phyloP scores from a whole-genome alignment of 2,797 vertebrate species.

The Lepus oiostolus region DNA sequence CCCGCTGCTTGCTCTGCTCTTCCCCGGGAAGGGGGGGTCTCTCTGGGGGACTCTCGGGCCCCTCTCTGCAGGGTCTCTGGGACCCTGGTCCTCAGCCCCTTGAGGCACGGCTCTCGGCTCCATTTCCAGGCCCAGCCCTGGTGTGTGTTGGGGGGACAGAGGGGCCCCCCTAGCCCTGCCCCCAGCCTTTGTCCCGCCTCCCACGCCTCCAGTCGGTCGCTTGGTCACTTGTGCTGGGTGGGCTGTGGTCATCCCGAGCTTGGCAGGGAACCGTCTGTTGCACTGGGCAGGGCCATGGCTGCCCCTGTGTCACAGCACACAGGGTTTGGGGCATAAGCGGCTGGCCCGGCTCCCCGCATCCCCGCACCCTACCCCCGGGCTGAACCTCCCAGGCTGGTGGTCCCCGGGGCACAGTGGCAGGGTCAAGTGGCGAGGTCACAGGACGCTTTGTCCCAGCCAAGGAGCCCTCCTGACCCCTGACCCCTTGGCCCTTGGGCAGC shows the following conservation, averaged over 20 bases:
- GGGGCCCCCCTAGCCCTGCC: background rate
- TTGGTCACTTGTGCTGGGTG: background rate
- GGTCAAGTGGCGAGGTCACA: background rate
- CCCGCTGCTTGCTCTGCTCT: background rate
- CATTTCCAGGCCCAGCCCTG: no score
- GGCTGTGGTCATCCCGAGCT: no score
- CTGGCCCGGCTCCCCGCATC: no score
- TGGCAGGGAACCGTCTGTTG: no score
- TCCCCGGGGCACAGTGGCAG: accelerated
- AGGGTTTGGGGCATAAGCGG: no score
- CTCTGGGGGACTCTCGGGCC: background rate
- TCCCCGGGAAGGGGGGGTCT: background rate
- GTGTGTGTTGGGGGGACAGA: no score
- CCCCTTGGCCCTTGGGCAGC: conserved; percentile 66
- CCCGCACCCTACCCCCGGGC: no score
- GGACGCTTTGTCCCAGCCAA: background rate
- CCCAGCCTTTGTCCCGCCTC: background rate
- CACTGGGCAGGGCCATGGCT: no score
- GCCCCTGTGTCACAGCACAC: no score
- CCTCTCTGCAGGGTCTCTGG: no score
- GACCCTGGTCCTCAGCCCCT: background rate
- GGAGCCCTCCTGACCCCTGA: background rate
- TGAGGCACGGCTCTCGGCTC: background rate
- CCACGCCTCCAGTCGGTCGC: background rate
- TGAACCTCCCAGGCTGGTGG: background rate